Percentiles rank a stretch among this genome's conserved stretches.
These are phyloP conservation scores for Aix galericulata DNA, from an alignment of 2,113 vertebrate species.

Conservation along the genomic window DNA sequence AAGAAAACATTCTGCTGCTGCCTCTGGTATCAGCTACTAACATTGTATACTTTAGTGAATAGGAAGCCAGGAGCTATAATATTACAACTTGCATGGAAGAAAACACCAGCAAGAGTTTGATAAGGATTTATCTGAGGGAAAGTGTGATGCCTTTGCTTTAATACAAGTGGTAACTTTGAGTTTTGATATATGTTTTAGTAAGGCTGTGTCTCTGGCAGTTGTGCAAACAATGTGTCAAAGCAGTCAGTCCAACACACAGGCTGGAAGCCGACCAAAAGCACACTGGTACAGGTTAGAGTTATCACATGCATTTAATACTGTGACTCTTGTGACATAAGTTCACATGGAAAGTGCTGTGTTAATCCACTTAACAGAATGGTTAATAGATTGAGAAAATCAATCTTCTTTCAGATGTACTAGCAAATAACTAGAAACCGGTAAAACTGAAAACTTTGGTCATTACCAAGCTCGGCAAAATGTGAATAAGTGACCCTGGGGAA, in stretches of 20 bases:
- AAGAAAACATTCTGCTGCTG: neutral
- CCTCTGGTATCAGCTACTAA: neutral
- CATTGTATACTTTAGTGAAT: neutral
- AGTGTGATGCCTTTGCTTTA: neutral
- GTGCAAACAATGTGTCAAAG: neutral
- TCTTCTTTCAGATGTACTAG: neutral
- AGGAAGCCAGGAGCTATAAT: neutral
- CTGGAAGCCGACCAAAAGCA: neutral
- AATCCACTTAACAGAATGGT: neutral
- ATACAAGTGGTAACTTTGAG: neutral
- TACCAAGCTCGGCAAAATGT: neutral
- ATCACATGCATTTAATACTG: neutral
- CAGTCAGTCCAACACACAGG: neutral
- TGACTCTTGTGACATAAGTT: neutral
- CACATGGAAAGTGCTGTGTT: neutral
- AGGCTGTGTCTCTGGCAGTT: neutral
- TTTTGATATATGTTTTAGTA: neutral
- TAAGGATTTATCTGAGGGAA: neutral
- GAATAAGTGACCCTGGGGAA: neutral
- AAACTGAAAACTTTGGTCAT: neutral
- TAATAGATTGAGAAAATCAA: neutral
- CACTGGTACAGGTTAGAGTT: neutral
- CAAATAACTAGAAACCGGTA: neutral
- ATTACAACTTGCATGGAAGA: neutral
- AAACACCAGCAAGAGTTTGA: neutral